Evolutionary conservation across 1,140 invertebrate genomes (phyloP).

Genomic region (Trachymyrmex septentrionalis): DNA sequence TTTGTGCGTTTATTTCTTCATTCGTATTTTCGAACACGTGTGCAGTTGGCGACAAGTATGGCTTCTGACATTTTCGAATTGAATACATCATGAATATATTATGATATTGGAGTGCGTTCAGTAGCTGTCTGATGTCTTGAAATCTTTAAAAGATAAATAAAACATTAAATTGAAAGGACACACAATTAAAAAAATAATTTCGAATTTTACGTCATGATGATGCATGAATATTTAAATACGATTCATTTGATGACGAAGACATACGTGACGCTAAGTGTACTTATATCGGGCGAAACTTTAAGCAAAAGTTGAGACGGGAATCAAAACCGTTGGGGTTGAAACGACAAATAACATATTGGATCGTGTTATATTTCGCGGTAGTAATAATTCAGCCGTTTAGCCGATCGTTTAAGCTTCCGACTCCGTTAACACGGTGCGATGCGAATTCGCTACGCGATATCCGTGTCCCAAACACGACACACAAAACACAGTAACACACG

Average conservation of each 20-base stretch:
- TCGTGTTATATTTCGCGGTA: conserved; percentile 15
- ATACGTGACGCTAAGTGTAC: not conserved
- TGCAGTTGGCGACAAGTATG: not conserved
- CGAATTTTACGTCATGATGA: not conserved
- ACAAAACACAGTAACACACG: not conserved
- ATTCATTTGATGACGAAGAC: conserved; percentile 3
- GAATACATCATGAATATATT: not conserved
- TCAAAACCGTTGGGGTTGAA: not conserved
- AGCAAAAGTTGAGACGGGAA: not conserved
- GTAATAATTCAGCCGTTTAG: conserved; percentile 5
- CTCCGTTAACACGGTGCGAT: conserved; percentile 1
- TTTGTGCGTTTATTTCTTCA: conserved; percentile 18
- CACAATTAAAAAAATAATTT: conserved; percentile 16
- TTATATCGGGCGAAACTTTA: not conserved
- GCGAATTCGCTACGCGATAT: conserved; percentile 8
- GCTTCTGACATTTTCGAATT: not conserved
- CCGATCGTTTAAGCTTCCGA: conserved; percentile 26
- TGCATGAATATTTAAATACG: not conserved
- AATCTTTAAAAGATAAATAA: conserved; percentile 6
- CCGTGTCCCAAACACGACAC: not conserved
- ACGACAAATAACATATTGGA: conserved; percentile 18
- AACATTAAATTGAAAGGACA: not conserved
- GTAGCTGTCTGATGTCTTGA: not conserved
- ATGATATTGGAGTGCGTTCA: not conserved
- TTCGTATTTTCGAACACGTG: not conserved